These are phyloP conservation scores for Malurus alboscapulatus DNA, from an alignment of 2,113 vertebrate species.

Conservation along the genomic window DNA sequence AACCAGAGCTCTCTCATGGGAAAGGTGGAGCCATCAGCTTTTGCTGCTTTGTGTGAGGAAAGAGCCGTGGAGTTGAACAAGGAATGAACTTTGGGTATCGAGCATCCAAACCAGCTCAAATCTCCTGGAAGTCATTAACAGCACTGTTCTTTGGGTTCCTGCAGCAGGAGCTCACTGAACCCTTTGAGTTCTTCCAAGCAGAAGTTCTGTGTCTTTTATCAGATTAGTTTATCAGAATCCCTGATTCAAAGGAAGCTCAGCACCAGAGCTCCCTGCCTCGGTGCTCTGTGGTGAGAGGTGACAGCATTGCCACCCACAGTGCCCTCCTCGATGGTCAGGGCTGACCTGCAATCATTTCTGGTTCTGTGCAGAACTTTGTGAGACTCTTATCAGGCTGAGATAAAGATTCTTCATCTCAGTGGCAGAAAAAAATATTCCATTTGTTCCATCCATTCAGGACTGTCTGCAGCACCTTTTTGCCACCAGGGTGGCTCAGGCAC, in stretches of 20 bases:
- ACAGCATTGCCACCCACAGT: background rate
- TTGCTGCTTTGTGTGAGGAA: background rate
- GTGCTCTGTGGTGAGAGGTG: background rate
- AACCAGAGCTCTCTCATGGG: background rate
- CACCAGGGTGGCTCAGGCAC: accelerated
- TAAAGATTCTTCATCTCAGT: background rate
- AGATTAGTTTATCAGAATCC: background rate
- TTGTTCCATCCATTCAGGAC: background rate
- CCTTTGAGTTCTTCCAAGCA: background rate
- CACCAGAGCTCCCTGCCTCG: background rate
- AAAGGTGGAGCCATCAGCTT: background rate
- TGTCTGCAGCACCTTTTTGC: background rate
- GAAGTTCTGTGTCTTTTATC: background rate
- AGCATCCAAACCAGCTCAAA: background rate
- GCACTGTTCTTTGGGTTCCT: background rate
- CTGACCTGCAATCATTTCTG: background rate
- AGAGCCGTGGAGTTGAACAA: background rate
- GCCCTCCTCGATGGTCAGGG: background rate
- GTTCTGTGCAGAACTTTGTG: background rate
- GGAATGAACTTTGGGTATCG: background rate
- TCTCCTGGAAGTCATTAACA: background rate
- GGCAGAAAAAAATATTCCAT: background rate
- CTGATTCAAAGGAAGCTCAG: background rate
- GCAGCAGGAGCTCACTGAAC: background rate
- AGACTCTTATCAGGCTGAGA: background rate